Percentiles rank a stretch among this genome's conserved stretches.
Conservation (phyloP, 23 tunicate genomes). For the Ascidia mentula region DNA sequence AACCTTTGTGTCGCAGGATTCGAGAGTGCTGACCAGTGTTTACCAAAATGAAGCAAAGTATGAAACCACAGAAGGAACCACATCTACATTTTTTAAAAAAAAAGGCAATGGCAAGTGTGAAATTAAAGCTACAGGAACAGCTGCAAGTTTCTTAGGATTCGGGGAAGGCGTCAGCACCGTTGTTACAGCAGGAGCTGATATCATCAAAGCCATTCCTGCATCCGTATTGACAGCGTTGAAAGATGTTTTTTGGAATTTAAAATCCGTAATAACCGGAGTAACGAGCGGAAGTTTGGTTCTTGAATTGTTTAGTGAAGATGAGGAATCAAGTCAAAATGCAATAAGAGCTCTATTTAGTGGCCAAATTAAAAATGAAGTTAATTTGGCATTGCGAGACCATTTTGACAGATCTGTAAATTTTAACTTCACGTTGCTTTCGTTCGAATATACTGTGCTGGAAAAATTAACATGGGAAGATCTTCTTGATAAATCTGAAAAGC, state of each 20-base stretch:
- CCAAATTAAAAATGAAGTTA: background rate
- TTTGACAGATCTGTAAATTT: background rate
- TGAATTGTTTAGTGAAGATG: background rate
- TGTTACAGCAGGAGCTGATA: too few species aligned
- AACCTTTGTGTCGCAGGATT: too few species aligned
- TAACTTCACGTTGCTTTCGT: background rate
- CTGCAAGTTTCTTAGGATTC: background rate
- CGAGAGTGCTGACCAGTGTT: too few species aligned
- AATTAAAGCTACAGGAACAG: background rate
- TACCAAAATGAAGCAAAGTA: too few species aligned
- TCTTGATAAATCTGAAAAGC: background rate
- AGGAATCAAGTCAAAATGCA: background rate
- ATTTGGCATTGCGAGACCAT: background rate
- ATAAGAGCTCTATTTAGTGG: background rate
- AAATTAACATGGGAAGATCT: background rate
- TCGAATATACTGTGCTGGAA: background rate
- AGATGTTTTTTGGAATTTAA: background rate
- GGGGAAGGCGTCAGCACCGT: too few species aligned
- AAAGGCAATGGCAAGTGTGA: background rate
- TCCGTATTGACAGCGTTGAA: background rate
- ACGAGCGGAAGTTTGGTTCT: background rate
- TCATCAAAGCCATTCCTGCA: background rate
- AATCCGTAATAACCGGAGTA: background rate
- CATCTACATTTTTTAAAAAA: too few species aligned
- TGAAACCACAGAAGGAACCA: too few species aligned